A percentile compares a stretch with the other conserved stretches of the same genome.
Evolutionary conservation across 1,140 invertebrate species (phyloP).

Genomic region (Coptotermes formosanus): DNA sequence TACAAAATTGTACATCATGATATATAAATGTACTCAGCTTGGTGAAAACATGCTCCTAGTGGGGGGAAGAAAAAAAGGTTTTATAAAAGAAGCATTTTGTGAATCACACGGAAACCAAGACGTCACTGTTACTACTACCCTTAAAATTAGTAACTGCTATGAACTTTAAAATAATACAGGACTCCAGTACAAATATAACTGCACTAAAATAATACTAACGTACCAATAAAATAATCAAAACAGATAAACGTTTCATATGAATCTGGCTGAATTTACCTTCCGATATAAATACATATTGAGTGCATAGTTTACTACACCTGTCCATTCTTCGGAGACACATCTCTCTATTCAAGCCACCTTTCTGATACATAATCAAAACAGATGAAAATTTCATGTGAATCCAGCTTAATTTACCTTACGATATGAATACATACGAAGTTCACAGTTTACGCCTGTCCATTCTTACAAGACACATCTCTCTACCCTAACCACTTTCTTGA

Average conservation of each 20-base stretch:
- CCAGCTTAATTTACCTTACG: background rate
- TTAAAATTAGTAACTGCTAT: background rate
- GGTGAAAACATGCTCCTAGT: background rate
- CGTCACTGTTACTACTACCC: background rate
- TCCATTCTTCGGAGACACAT: no score
- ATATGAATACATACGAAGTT: no score
- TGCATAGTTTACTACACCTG: no score
- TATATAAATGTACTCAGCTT: background rate
- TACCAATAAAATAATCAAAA: slow-evolving; percentile 4
- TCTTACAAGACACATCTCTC: background rate
- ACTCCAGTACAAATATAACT: background rate
- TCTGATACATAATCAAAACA: background rate
- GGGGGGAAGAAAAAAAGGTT: background rate
- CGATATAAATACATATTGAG: no score
- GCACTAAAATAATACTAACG: slow-evolving; percentile 12
- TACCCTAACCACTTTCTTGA: background rate
- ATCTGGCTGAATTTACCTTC: background rate
- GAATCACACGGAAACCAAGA: background rate
- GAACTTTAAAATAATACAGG: background rate
- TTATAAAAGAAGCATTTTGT: background rate
- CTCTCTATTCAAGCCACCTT: no score
- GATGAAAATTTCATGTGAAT: background rate
- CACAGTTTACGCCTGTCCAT: no score
- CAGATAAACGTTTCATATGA: background rate
- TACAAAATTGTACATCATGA: background rate